Evolutionary conservation across 1,140 invertebrate species (phyloP).

Genomic region (Drosophila lowei): DNA sequence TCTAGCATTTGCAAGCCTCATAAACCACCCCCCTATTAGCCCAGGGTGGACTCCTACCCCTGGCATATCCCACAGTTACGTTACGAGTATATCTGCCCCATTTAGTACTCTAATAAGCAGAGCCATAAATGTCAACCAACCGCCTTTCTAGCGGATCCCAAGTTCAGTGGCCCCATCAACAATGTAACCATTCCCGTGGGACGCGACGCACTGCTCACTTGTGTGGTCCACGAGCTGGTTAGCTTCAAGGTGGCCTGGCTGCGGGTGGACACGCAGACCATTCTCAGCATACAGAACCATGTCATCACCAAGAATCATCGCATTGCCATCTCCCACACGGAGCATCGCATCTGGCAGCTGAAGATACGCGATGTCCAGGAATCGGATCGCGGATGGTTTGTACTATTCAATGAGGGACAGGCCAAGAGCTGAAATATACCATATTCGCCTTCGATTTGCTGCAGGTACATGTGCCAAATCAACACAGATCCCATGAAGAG

Average conservation of each 20-base stretch:
- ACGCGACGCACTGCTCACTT: conserved; percentile 90
- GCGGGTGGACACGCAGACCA: conserved; percentile 95
- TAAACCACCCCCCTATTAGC: conserved; percentile 31
- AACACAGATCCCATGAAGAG: conserved; percentile 97
- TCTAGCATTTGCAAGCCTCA: conserved; percentile 56
- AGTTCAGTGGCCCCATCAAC: conserved; percentile 90
- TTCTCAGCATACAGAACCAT: conserved; percentile 93
- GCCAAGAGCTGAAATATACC: no score
- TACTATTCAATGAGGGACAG: not conserved
- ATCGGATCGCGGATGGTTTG: conserved; percentile 88
- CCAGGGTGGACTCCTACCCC: not conserved
- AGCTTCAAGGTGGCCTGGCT: conserved; percentile 94
- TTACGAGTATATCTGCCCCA: conserved; percentile 31
- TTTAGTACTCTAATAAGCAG: conserved; percentile 61
- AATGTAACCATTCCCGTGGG: conserved; percentile 91
- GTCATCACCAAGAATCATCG: conserved; percentile 95
- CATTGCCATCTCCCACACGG: conserved; percentile 91
- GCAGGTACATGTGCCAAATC: conserved; percentile 90
- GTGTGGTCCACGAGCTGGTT: conserved; percentile 90
- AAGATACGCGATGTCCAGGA: conserved; percentile 92
- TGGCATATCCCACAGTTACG: not conserved
- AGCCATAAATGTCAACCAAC: conserved; percentile 55
- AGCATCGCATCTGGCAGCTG: conserved; percentile 92
- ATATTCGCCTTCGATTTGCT: no score
- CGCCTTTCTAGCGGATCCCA: conserved; percentile 84